Percentiles rank a stretch among this genome's conserved stretches.
Evolutionary conservation across 2,113 vertebrate genomes (phyloP).

Genomic region (Scortum barcoo): DNA sequence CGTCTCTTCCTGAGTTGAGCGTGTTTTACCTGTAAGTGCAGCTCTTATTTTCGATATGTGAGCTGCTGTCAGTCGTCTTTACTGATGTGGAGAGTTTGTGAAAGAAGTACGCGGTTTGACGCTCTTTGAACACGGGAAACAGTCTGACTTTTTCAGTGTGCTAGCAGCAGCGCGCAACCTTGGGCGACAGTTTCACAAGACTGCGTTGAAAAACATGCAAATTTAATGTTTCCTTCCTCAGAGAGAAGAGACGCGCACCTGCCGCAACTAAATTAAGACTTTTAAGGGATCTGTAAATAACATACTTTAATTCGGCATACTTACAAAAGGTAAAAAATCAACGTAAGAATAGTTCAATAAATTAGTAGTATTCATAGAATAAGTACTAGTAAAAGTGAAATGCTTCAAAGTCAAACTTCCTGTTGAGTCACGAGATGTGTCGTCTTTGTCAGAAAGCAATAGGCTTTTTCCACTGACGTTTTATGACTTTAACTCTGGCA

Average conservation of each 20-base stretch:
- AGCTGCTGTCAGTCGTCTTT: background rate
- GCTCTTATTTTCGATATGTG: background rate
- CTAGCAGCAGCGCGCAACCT: background rate
- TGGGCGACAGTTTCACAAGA: background rate
- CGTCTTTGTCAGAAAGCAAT: background rate
- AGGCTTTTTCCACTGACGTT: background rate
- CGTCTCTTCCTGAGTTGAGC: background rate
- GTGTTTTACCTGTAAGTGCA: background rate
- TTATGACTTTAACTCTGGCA: background rate
- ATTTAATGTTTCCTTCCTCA: background rate
- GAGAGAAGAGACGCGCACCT: background rate
- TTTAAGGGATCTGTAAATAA: background rate
- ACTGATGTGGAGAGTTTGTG: background rate
- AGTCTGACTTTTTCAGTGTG: background rate
- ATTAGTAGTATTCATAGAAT: too few relatives aligned
- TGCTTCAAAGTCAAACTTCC: too few relatives aligned
- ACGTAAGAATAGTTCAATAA: too few relatives aligned
- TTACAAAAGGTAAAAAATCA: background rate
- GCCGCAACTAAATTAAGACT: rapidly evolving
- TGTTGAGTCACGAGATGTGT: background rate
- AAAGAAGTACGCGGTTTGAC: background rate
- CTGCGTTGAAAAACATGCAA: background rate
- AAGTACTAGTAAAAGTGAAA: too few relatives aligned
- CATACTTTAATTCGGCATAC: background rate
- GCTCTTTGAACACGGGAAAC: background rate